Percentiles rank a stretch among this genome's conserved stretches.
Evolutionary conservation across 2,888 invertebrate species (phyloP).

Genomic region (Andricus quercusramuli): DNA sequence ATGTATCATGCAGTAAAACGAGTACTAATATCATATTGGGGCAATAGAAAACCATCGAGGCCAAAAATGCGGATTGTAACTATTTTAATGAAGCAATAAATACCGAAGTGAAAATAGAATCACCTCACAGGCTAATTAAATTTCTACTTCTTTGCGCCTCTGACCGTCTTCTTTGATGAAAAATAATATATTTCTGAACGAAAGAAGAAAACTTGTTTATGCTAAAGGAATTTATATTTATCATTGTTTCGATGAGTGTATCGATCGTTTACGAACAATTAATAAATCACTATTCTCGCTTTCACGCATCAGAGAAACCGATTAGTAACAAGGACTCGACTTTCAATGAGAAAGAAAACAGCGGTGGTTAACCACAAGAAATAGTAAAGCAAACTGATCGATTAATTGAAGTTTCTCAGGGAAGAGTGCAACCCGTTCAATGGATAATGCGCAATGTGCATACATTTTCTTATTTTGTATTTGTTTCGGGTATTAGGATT

Average conservation of each 20-base stretch:
- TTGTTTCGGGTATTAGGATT: not conserved
- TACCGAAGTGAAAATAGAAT: conserved; percentile 19
- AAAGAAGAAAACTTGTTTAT: not conserved
- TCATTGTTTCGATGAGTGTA: not conserved
- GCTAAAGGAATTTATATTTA: not conserved
- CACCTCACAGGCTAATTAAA: conserved; percentile 13
- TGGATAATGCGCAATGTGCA: not conserved
- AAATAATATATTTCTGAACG: not conserved
- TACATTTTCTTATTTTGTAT: not conserved
- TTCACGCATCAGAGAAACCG: conserved; percentile 32
- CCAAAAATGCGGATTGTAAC: conserved; percentile 7
- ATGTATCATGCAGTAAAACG: not conserved
- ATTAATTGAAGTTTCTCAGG: conserved; percentile 22
- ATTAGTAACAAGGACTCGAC: conserved; percentile 33
- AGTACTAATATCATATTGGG: not conserved
- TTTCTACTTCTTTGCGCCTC: conserved; percentile 6
- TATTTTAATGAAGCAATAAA: conserved; percentile 22
- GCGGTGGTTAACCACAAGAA: conserved; percentile 23
- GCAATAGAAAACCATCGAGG: not conserved
- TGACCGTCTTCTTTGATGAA: conserved; percentile 23
- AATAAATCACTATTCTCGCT: conserved; percentile 36
- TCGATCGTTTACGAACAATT: conserved; percentile 12
- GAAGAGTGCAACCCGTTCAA: conserved; percentile 10
- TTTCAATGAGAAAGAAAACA: conserved; percentile 36
- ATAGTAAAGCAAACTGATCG: conserved; percentile 19